phyloP scores from a whole-genome alignment of 2,113 vertebrate species.

The Channa maculata region DNA sequence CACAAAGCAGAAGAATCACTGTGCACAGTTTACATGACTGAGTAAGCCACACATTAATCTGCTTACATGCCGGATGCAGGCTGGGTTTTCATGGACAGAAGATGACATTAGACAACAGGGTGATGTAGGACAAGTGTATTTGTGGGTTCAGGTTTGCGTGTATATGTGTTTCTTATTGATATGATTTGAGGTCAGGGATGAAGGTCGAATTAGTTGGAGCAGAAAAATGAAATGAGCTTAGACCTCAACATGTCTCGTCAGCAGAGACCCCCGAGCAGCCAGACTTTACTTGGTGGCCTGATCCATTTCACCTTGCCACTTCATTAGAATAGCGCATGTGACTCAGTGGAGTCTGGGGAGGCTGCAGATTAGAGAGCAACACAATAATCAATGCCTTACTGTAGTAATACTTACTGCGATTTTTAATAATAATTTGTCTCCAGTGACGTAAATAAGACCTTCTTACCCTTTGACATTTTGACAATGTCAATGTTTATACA shows the following conservation, averaged over 20 bases:
- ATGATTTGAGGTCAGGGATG: constrained; percentile 25
- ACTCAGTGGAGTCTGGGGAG: constrained; percentile 58
- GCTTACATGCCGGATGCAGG: constrained; percentile 13
- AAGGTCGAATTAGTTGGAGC: constrained; percentile 3
- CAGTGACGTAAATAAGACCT: too few species aligned
- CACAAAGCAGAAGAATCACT: constrained; percentile 16
- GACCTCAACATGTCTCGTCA: constrained; percentile 57
- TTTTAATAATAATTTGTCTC: too few species aligned
- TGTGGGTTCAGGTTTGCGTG: background rate
- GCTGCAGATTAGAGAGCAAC: constrained; percentile 67
- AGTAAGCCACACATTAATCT: constrained; percentile 31
- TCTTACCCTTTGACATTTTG: too few species aligned
- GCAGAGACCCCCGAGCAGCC: constrained; percentile 27
- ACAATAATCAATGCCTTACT: constrained; percentile 64
- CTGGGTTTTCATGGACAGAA: constrained; percentile 28
- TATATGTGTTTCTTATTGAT: background rate
- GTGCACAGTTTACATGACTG: constrained; percentile 28
- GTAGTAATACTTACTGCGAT: constrained; percentile 3
- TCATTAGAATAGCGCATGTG: constrained; percentile 62
- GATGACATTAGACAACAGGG: constrained; percentile 10
- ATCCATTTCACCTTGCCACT: constrained; percentile 43
- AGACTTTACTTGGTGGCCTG: background rate
- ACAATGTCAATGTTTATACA: too few species aligned
- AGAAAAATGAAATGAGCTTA: constrained; percentile 40
- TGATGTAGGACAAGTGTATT: constrained; percentile 11